Evolutionary conservation across 2,888 invertebrate genomes (phyloP).

Genomic region (Euphydryas editha): DNA sequence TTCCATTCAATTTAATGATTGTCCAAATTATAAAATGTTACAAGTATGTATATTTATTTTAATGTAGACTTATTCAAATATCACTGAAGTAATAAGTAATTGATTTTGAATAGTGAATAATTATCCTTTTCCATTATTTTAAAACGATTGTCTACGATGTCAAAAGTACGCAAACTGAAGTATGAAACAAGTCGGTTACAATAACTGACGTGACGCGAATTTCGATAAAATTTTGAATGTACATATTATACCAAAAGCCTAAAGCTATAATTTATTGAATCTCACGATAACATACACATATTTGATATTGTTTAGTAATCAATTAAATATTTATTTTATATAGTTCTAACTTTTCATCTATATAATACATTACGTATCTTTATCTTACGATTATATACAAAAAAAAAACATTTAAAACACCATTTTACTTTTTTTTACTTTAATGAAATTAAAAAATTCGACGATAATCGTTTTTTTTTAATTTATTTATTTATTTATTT

Average conservation of each 20-base stretch:
- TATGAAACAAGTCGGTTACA: conserved; percentile 24
- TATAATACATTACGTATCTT: too few relatives aligned
- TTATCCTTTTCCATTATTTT: background rate
- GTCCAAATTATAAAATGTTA: background rate
- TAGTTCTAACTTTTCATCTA: too few relatives aligned
- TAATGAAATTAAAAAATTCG: too few relatives aligned
- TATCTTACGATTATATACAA: too few relatives aligned
- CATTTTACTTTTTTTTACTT: too few relatives aligned
- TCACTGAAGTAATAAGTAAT: background rate
- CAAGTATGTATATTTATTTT: background rate
- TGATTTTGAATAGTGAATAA: background rate
- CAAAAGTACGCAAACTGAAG: conserved; percentile 18
- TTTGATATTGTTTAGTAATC: too few relatives aligned
- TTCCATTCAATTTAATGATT: background rate
- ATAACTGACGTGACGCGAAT: conserved; percentile 27
- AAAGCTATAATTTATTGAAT: too few relatives aligned
- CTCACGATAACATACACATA: too few relatives aligned
- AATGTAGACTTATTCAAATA: background rate
- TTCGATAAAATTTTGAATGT: conserved; percentile 20
- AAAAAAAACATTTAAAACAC: too few relatives aligned
- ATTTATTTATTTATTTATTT: background rate
- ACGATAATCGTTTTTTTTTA: background rate
- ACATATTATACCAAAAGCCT: conserved; percentile 14
- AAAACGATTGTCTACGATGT: background rate
- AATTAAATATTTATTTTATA: too few relatives aligned